Conservation (phyloP, 1,140 invertebrate species). For the Habropoda laboriosa region DNA sequence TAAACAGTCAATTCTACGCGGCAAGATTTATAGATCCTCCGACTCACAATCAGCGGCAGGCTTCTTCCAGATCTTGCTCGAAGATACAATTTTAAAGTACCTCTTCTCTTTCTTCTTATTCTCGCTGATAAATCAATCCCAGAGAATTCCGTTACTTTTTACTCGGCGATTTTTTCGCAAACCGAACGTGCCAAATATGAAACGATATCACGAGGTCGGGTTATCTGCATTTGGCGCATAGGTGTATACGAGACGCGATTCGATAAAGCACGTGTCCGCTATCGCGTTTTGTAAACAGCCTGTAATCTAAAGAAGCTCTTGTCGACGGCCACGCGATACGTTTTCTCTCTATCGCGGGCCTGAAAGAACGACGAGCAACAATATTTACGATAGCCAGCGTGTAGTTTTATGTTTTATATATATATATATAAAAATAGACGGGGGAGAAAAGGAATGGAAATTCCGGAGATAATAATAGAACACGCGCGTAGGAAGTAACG, state of each 20-base stretch:
- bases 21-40: not conserved
- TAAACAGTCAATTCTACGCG: not conserved
- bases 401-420: no score
- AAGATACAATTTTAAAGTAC: no score
- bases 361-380: not conserved
- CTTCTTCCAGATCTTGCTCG: not conserved
- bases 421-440: no score
- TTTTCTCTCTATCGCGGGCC: not conserved
- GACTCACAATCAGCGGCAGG: not conserved
- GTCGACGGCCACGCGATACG: not conserved
- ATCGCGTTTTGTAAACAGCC: slow-evolving; percentile 35
- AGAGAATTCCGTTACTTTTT: not conserved
- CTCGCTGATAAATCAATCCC: not conserved
- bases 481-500: no score
- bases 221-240: not conserved
- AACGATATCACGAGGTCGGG: not conserved
- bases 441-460: not conserved
- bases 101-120: not conserved
- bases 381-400: not conserved
- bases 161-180: no score
- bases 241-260: slow-evolving; percentile 8
- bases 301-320: slow-evolving; percentile 37
- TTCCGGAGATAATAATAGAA: not conserved
- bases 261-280: slow-evolving; percentile 35
- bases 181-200: not conserved